Conservation (phyloP, 2,888 invertebrate genomes). For the Pollenia griseotomentosa region DNA sequence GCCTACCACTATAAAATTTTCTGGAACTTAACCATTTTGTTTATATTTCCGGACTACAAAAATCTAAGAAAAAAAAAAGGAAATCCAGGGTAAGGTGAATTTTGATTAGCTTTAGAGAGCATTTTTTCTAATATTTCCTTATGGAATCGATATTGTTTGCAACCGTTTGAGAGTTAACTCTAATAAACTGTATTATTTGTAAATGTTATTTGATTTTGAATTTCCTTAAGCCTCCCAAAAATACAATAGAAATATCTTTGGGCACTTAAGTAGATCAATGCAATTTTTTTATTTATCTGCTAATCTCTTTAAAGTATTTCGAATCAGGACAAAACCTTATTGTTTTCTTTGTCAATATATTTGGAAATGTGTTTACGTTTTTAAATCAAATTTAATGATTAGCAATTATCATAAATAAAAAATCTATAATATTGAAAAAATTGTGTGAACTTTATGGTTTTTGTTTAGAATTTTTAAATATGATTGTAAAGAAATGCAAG, state of each 20-base stretch:
- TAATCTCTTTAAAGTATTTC: slow-evolving; percentile 1
- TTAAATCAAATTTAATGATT: slow-evolving; percentile 19
- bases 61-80: too few relatives aligned
- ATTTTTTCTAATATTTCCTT: too few relatives aligned
- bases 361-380: slow-evolving; percentile 41
- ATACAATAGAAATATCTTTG: background rate
- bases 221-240: background rate
- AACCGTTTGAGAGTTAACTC: too few relatives aligned
- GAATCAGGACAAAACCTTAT: slow-evolving; percentile 6
- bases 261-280: slow-evolving; percentile 9
- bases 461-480: background rate
- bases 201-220: slow-evolving; percentile 9
- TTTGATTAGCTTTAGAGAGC: too few relatives aligned
- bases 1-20: too few relatives aligned
- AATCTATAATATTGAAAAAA: slow-evolving; percentile 22
- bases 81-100: too few relatives aligned
- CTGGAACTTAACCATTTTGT: too few relatives aligned
- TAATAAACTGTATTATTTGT: background rate
- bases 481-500: slow-evolving; percentile 6
- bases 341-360: slow-evolving; percentile 7
- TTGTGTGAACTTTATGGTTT: slow-evolving; percentile 30
- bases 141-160: too few relatives aligned
- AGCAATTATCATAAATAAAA: slow-evolving; percentile 43
- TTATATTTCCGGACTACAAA: too few relatives aligned
- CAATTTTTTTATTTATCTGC: slow-evolving; percentile 20